Evolutionary conservation across 1,140 invertebrate species (phyloP), one percentile per base, ranked within the genome.

Genomic region (Zaprionus davidi): DNA sequence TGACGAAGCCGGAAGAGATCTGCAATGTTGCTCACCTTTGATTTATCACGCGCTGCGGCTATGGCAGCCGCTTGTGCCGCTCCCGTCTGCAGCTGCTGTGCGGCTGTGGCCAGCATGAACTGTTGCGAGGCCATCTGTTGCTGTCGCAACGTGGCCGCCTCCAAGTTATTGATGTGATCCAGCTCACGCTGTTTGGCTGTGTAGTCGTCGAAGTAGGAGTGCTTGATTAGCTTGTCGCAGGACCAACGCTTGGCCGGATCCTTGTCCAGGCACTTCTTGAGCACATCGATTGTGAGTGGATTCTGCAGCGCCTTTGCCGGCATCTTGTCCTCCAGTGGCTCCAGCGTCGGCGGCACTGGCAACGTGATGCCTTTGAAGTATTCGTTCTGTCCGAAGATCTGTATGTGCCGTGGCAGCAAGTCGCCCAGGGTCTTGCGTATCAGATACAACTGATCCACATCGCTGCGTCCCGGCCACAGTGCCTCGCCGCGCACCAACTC

Each of bases 401-500:
- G 96, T 95, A 99, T 96, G 93, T 99, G 99, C 56, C 98, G 94
- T 2, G 98, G 97, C 78, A 99, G 94, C 5, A 99, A 94, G 88
- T 99, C 98, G 13, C 98, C 97, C 20, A 97, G 93, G 1, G 98
- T 99, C 93, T 96, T 97, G 83, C 97, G 95, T 82, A 99, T 99
- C 69, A 99, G 94, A 93, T 99, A 99, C 26, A 99, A 93, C 93
- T 99, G 99, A 93, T 99, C 99, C 2, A 99, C 97, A 92, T 99
- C 99, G 12, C 98, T 99, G 93, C 99, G 98, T 55, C 99, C 99
- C 0, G 98, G 98, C 98, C 98, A 99, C 1, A 99, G 93, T 0
- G 98, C 97, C 93, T 99, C 98, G n/a, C 98, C 98, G 15, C 97
- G 96, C 34, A 99, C 95, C 63, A 99, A 93, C 93, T 99, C 99